phyloP scores from a whole-genome alignment of 2,888 invertebrate species.

The Psylliodes chrysocephalus region DNA sequence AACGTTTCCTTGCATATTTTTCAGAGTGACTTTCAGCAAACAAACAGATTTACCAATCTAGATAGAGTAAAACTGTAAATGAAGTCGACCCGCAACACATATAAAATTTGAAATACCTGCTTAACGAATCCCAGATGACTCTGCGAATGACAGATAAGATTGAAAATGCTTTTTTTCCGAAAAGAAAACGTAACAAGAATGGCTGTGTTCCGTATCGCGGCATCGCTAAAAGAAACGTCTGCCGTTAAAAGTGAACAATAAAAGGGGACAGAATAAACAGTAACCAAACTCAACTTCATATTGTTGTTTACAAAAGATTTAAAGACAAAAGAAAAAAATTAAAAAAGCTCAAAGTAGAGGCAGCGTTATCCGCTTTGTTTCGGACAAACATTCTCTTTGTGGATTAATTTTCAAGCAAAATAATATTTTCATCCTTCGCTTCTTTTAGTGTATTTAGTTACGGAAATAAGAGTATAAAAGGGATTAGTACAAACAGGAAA shows the following conservation, averaged over 20 bases:
- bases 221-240: conserved; percentile 19
- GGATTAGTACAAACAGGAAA: too few relatives aligned
- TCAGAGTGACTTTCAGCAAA: neutral
- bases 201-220: conserved; percentile 19
- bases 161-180: conserved; percentile 25
- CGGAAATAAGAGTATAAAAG: too few relatives aligned
- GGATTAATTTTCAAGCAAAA: neutral
- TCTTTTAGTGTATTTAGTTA: neutral
- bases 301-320: conserved; percentile 7
- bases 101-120: conserved; percentile 31
- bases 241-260: conserved; percentile 22
- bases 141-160: conserved; percentile 35
- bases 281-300: conserved; percentile 8
- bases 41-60: neutral
- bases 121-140: conserved; percentile 24
- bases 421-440: neutral
- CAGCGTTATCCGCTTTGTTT: neutral
- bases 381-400: neutral
- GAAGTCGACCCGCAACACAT: conserved; percentile 11
- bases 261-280: conserved; percentile 18
- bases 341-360: conserved; percentile 5
- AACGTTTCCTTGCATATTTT: neutral
- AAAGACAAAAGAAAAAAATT: conserved; percentile 16
- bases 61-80: conserved; percentile 20
- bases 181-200: conserved; percentile 31